Conservation (phyloP, 2,888 invertebrate species). For the Nyleta sp. region DNA sequence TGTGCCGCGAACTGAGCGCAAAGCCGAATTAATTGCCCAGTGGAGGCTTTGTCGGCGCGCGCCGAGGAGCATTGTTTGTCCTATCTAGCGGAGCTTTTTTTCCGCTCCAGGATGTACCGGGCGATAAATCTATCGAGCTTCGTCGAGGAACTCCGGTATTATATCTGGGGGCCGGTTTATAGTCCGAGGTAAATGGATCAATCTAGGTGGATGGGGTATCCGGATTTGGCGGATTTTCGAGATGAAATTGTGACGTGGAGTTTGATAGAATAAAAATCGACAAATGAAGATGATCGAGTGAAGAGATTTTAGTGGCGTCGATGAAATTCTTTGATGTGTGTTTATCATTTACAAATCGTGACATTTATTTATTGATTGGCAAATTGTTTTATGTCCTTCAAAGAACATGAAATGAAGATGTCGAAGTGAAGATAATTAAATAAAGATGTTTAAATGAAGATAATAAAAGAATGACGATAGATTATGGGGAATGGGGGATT, state of each 20-base stretch:
- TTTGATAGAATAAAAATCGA: too few species aligned
- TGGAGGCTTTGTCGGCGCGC: constrained; percentile 32
- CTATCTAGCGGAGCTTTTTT: constrained; percentile 7
- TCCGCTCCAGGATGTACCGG: constrained; percentile 7
- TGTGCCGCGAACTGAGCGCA: constrained; percentile 20
- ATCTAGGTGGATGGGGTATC: background rate
- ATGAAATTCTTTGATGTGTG: too few species aligned
- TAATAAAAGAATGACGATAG: too few species aligned
- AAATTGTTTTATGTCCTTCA: too few species aligned
- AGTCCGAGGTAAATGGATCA: constrained; percentile 5
- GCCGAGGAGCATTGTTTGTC: constrained; percentile 34
- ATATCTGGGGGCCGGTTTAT: background rate
- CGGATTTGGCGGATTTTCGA: background rate
- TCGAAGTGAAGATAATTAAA: too few species aligned
- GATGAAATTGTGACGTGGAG: background rate
- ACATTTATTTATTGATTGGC: too few species aligned
- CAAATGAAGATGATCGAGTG: too few species aligned
- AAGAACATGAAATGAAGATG: too few species aligned
- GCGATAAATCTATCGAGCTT: constrained; percentile 39
- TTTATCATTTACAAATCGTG: too few species aligned
- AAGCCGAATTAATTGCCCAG: constrained; percentile 39
- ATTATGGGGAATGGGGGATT: too few species aligned
- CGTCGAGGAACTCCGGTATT: background rate
- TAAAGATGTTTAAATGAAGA: too few species aligned
- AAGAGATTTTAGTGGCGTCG: too few species aligned